Conservation (phyloP, 2,888 invertebrate species). For the Metallyticus violacea region DNA sequence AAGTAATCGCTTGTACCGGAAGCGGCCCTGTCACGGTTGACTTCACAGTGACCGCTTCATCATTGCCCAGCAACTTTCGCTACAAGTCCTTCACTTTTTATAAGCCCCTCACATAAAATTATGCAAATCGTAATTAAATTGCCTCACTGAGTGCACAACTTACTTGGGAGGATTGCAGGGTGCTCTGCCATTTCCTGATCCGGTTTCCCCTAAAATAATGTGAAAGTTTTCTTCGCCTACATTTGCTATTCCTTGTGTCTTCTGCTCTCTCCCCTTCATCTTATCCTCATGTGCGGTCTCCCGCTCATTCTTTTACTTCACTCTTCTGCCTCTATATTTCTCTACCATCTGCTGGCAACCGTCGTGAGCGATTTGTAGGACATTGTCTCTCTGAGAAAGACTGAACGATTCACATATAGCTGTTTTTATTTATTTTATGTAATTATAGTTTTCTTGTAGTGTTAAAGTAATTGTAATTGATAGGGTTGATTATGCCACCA, state of each 20-base stretch:
- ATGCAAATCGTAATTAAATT: not conserved
- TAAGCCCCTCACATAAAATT: not conserved
- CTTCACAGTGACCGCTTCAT: not conserved
- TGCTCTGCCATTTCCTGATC: not conserved
- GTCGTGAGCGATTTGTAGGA: no score
- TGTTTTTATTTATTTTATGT: no score
- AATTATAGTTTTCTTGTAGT: no score
- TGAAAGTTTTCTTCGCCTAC: not conserved
- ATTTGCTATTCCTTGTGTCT: not conserved
- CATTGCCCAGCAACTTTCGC: not conserved
- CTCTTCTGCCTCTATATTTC: not conserved
- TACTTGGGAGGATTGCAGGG: not conserved
- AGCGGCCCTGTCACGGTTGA: not conserved
- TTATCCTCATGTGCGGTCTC: no score
- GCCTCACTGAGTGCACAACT: not conserved
- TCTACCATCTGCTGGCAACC: no score
- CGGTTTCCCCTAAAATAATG: not conserved
- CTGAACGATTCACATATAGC: no score
- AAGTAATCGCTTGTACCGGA: not conserved
- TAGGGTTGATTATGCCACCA: no score
- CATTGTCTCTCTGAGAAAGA: no score
- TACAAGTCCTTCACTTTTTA: not conserved
- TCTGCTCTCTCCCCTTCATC: no score
- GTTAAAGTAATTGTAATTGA: no score
- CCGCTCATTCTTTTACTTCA: not conserved